Evolutionary conservation across 1,140 invertebrate species (phyloP).

Genomic region (Papilio aristodemus): DNA sequence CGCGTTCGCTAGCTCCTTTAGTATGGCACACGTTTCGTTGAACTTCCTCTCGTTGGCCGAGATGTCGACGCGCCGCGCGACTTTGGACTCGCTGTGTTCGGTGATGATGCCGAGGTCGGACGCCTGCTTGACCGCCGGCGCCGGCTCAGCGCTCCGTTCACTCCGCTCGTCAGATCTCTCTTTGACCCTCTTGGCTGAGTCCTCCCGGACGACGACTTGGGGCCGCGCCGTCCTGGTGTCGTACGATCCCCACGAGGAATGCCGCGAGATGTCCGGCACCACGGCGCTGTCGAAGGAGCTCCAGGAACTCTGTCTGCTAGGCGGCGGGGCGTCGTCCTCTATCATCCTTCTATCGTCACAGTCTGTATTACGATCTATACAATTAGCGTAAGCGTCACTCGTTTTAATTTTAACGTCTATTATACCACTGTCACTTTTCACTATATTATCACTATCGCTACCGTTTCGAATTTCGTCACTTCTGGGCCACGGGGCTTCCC

Average conservation of each 20-base stretch:
- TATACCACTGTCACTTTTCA: slow-evolving; percentile 80
- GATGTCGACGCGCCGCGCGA: slow-evolving; percentile 42
- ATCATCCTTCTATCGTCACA: slow-evolving; percentile 84
- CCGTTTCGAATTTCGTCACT: slow-evolving; percentile 53
- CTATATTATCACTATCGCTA: slow-evolving; percentile 75
- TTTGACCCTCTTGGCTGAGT: slow-evolving; percentile 43
- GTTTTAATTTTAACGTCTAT: slow-evolving; percentile 70
- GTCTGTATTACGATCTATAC: slow-evolving; percentile 87
- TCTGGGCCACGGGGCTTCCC: slow-evolving; percentile 66
- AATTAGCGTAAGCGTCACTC: slow-evolving; percentile 86
- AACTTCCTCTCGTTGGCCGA: slow-evolving; percentile 66
- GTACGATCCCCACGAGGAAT: slow-evolving; percentile 91
- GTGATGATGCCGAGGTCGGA: slow-evolving; percentile 71
- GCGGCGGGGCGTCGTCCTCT: slow-evolving; percentile 73
- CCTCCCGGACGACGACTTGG: slow-evolving; percentile 44
- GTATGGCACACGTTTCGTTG: slow-evolving; percentile 77
- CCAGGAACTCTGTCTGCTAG: slow-evolving; percentile 88
- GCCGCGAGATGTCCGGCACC: slow-evolving; percentile 86
- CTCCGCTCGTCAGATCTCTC: slow-evolving; percentile 60
- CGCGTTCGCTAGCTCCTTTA: slow-evolving; percentile 64
- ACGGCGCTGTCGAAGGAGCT: slow-evolving; percentile 90
- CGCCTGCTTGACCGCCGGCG: slow-evolving; percentile 43
- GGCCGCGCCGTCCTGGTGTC: slow-evolving; percentile 82
- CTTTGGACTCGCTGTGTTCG: slow-evolving; percentile 58
- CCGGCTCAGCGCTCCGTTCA: slow-evolving; percentile 38